Evolutionary conservation across 2,797 vertebrate species (phyloP), one percentile per base, ranked within the genome.

Genomic region (Argentina silus): DNA sequence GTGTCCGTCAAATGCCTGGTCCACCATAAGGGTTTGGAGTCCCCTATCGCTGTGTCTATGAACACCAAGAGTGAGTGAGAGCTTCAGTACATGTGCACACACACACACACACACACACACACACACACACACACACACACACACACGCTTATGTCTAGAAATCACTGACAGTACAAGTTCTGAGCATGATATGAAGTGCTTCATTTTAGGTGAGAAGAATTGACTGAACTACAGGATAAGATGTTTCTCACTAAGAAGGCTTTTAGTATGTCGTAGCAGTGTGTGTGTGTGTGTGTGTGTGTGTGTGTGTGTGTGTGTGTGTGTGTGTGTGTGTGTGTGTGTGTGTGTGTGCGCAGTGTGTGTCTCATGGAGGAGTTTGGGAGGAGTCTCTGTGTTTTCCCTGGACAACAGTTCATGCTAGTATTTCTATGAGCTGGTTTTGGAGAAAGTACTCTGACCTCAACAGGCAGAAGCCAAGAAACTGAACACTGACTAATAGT

Each of bases 1-100:
- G 89, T 93, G 73, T 95, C 94, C 0, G 84, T 95, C 87, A 95
- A 95, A 80, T 95, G 94, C 74, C 80, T 95, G 63, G 94, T 95
- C 64, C 93, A 94, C 68, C 94, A 95, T 88, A 93, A 89, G 79
- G 94, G 93, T 27, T 91, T 95, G 0, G 94, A 95, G 83, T 90
- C 92, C 0, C 90, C 94, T 0, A 93, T 95, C 43, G 92, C 92
- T 65, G 92, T 95, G 77, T 93, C 94, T 45, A 93, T 95, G 94
- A 95, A 95, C 89, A 95, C 93, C 21, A 95, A 95, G 82, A 93
- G 94, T 95, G 67, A 92, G 94, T 90, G 45, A n/a, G 4, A 55
- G 55, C 19, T 15, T 36, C 27, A 23, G 9, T 10, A 48, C 19
- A n/a, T 15, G 56, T 8, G 23, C 42, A 19, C 36, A n/a, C 42